Base-by-base conservation (phyloP, 2,888 invertebrate species). In the Adela reaumurella region DNA sequence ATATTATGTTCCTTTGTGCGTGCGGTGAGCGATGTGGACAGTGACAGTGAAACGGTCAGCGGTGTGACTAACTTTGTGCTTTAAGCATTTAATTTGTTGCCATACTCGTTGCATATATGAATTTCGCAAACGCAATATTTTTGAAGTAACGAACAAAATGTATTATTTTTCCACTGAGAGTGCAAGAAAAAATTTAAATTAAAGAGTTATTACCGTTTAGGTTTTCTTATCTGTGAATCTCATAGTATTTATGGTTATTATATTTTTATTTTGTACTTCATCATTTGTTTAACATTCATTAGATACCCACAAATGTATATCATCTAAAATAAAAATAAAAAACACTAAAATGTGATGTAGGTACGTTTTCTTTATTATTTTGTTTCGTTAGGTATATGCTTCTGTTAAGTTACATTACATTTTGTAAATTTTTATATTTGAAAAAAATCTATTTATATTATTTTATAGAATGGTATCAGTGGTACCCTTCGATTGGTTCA, bases 31-130 rank as follows among this genome's bases (percentile, higher is more conserved):
- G 11, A 35, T 14, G 24, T 24, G 24, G 24, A 24, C 24, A 24
- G 24, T 24, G 24, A 24, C 4, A 24, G 24, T 24, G 24, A 24
- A 24, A 8, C 35, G 14, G 35, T 35, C 35, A 14, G 14, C 35
- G 35, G 14, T 11, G 35, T 35, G 35, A 35, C 35, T 35, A 35
- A 35, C 35, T 14, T 35, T 76, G 77, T 79, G 79, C 79, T 78
- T 77, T 74, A 77, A 79, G 79, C 79, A 79, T 79, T 79, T 79
- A 77, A 78, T 78, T 76, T 74, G 79, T 80, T 79, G 80, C 79
- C 78, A 80, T 80, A 79, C 76, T 74, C 74, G 24, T 35, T 35
- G 35, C 35, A 35, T 35, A 11, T 35, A 6, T 24, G 8, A n/a
- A n/a, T n/a, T 24, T 24, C 24, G 35, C 8, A 35, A 35, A 14